Evolutionary conservation across 2,113 vertebrate genomes (phyloP).

Genomic region (Trinectes maculatus): DNA sequence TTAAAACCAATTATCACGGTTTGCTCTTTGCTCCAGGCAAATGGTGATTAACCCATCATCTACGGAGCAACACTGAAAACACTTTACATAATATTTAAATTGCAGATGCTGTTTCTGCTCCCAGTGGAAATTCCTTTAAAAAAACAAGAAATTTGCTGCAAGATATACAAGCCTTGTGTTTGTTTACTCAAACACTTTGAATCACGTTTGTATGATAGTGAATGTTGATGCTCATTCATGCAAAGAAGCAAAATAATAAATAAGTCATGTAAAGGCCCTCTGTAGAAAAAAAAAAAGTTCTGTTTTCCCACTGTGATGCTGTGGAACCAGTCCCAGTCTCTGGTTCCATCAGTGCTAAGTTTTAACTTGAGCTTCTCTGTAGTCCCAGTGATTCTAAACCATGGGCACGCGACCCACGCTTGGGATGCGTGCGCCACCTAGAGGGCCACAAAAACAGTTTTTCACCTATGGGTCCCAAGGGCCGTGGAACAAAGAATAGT

Average conservation of each 20-base stretch:
- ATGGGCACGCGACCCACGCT: no score
- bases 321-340: no score
- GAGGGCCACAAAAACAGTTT: no score
- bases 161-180: neutral
- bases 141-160: neutral
- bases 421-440: no score
- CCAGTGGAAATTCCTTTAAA: neutral
- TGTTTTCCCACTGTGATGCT: neutral
- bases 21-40: neutral
- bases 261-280: neutral
- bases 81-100: neutral
- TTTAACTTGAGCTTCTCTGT: no score
- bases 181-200: no score
- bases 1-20: slow-evolving; percentile 7
- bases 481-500: no score
- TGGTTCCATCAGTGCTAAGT: no score
- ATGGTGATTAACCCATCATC: slow-evolving; percentile 1
- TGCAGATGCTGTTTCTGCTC: neutral
- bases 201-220: no score
- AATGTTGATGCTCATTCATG: neutral
- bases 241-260: neutral
- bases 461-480: no score
- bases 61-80: neutral
- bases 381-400: no score
- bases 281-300: neutral